Base-by-base conservation (phyloP, 2,888 invertebrate species). In the Drosophila prostipennis region DNA sequence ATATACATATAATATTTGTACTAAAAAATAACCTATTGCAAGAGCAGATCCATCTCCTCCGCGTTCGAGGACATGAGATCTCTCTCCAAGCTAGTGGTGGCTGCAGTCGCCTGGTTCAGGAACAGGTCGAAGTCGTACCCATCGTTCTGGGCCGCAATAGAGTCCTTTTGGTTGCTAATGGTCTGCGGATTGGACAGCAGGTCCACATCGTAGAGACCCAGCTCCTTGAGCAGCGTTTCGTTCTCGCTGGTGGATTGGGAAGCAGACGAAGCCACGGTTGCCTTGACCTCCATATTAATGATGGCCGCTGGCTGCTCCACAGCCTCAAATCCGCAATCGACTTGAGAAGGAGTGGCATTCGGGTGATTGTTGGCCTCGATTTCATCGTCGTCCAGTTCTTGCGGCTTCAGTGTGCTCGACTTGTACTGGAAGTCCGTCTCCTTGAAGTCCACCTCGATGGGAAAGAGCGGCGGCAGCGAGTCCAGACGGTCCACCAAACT, bases 371-470 rank as follows among this genome's bases (percentile, higher is more conserved):
- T 78, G 13, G 74, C 79, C 3, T 83, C 83, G 3, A 87, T 80
- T 48, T 90, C 90, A 49, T 90, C 91, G 5, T 91, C 91, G 55
- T 91, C 91, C 16, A 91, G 58, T 40, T 89, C 87, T 37, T 91
- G 91, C 2, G 91, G 91, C 45, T 90, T 89, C 3, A 91, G 71
- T 4, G 90, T 85, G 54, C 82, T 87, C 0, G 91, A 90, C 91
- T 97, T 96, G 88, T 97, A 98, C 80, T 97, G 97, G 91, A 99
- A 98, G 23, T 98, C 98, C 59, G 96, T 96, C 79, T 96, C 96
- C 1, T 97, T 96, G 7, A 99, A 93, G 92, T 99, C 99, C 14
- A 99, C 97, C 93, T 99, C 99, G 0, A 99, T 98, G 0, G 99
- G 99, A 91, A 99, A 99, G 2, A 99, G 93, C 0, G 94, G 93